Evolutionary conservation across 2,797 vertebrate species (phyloP), one percentile per base, ranked within the genome.

Genomic region (Neostethus bicornis): DNA sequence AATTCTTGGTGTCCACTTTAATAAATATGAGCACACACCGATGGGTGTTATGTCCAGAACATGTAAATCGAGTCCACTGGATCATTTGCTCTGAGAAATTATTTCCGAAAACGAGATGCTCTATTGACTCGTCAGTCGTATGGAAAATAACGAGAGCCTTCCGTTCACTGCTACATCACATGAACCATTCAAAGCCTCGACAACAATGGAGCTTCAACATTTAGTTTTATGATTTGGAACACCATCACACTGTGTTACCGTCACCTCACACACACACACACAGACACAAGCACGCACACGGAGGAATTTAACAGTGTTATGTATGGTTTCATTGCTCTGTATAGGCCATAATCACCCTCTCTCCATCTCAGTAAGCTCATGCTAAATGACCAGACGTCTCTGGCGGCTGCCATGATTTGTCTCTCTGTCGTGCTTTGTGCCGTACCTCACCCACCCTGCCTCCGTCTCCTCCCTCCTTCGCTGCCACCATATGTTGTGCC

Each of bases 401-500:
- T 62, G 66, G 80, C 54, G 85, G 73, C 77, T 76, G 80, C 85
- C 70, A 50, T 79, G 87, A 88, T 89, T 88, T 87, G 83, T 87
- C 83, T 88, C 85, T 72, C 67, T 4, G n/a, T 65, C 58, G 51
- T 19, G 67, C 73, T 47, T 74, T 31, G 51, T 21, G 59, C 70
- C 44, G 29, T 80, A 76, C 80, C 80, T 73, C 62, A 47, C 70
- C 58, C 71, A 61, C 66, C 57, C 68, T 19, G 38, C 51, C 68
- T 73, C 70, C 34, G 43, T 28, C 28, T 42, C 58, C 70, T 68
- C 77, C 72, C 67, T 59, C 79, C 62, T 46, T 65, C 68, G 68
- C 58, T 42, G 14, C 82, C 75, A 73, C 85, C 85, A 74, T 92
- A 92, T 92, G 92, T 76, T 90, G 88, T 64, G 72, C 77, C 84